Base-by-base conservation (phyloP, 2,113 vertebrate genomes). In the Daubentonia madagascariensis region DNA sequence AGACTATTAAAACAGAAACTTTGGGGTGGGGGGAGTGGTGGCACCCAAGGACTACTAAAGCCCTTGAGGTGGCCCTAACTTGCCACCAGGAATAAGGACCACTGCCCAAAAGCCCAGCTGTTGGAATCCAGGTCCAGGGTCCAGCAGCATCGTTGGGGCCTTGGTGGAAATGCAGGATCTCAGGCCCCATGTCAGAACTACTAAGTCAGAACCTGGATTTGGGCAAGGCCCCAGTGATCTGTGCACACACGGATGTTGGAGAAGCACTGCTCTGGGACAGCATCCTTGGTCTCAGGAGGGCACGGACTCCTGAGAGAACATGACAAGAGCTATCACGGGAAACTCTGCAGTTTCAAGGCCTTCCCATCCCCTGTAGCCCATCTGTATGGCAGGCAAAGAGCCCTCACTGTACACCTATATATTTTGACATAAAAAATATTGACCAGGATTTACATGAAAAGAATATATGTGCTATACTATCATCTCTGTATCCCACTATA, bases 181-280 rank as follows among this genome's bases (percentile, higher is more conserved):
- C n/a, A n/a, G 67, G 45, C 5, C n/a, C 18, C 59, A 37, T 3
- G 23, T 12, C 30, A 18, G 35, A 32, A 32, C 6, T 16, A 2
- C 32, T 13, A 70, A 78, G 14, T 3, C 72, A 40, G 72, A 90
- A 48, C 35, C 25, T 14, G 23, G 1, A 2, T n/a, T 28, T 52
- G 63, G 63, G 45, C 14, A 10, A 65, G 70, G 35, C 61, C 18
- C 0, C 25, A 37, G 20, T 1, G 37, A 13, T 16, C 8, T 8
- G 28, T 3, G 30, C n/a, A 17, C 17, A 10, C 8, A 0, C 0
- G 13, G 35, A 13, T 16, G 16, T 10, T 40, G 18, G 76, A 57
- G 32, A 59, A 11, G 8, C 30, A 0, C 43, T 9, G 7, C 20
- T 37, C 80, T 25, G 5, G 50, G 81, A 59, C 10, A 48, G 25